Percentiles rank a stretch among this genome's conserved stretches.
Conservation (phyloP, 2,888 invertebrate species). For the Rutpela maculata region DNA sequence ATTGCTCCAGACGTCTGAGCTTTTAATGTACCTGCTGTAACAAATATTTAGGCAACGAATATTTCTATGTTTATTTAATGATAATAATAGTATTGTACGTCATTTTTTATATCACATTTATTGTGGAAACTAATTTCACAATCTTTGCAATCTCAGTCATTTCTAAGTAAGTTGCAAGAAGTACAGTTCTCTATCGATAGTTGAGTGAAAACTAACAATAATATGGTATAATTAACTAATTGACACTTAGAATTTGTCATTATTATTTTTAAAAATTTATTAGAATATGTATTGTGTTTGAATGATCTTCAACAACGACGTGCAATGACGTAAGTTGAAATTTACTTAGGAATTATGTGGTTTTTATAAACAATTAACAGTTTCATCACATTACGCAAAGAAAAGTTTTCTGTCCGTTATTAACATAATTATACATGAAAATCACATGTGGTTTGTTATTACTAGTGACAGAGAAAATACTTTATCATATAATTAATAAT, state of each 20-base stretch:
- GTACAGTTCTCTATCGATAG: neutral
- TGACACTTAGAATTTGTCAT: neutral
- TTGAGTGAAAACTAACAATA: neutral
- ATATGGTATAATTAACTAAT: neutral
- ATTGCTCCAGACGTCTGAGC: too few species aligned
- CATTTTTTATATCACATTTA: neutral
- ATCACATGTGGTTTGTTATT: constrained; percentile 15
- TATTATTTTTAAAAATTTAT: constrained; percentile 9
- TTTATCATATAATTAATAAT: too few species aligned
- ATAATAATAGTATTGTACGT: constrained; percentile 15
- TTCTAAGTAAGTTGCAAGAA: neutral
- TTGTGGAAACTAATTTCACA: neutral
- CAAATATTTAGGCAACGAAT: constrained; percentile 17
- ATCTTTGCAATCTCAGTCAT: neutral
- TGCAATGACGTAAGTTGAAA: constrained; percentile 20
- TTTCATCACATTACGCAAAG: neutral
- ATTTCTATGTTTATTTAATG: constrained; percentile 25
- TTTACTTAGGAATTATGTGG: neutral
- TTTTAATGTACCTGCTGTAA: neutral
- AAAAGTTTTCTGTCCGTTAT: neutral
- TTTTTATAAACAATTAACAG: neutral
- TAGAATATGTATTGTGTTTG: neutral
- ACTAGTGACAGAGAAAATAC: neutral
- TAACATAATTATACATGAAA: neutral
- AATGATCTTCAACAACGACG: neutral